Conservation (phyloP, 1,140 invertebrate species). For the Dysdera silvatica region DNA sequence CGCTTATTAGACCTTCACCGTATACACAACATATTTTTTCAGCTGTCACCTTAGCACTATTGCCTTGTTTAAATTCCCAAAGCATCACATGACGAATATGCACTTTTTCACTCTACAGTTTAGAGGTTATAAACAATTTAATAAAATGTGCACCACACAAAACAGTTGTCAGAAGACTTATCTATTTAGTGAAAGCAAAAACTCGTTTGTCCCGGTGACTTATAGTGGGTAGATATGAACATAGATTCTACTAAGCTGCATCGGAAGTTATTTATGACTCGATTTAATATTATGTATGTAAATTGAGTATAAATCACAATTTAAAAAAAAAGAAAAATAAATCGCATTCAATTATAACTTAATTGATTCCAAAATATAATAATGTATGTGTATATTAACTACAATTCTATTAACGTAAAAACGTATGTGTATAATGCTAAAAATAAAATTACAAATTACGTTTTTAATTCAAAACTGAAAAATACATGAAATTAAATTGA, state of each 20-base stretch:
- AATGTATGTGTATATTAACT: no score
- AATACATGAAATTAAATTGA: no score
- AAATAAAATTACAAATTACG: no score
- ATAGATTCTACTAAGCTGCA: not conserved
- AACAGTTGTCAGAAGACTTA: not conserved
- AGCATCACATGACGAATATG: constrained; percentile 1
- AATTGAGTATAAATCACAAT: no score
- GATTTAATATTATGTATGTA: no score
- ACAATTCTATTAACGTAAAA: no score
- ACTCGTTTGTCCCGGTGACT: not conserved
- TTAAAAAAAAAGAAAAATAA: no score
- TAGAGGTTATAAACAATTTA: not conserved
- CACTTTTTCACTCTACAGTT: not conserved
- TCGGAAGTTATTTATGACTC: not conserved
- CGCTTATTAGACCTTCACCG: not conserved
- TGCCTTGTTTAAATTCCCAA: not conserved
- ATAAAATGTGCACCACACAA: not conserved
- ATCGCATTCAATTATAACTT: no score
- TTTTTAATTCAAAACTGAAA: no score
- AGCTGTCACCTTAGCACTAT: not conserved
- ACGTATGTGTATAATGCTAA: no score
- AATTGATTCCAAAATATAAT: no score
- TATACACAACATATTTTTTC: not conserved
- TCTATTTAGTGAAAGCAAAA: not conserved
- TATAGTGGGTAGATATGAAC: not conserved